phyloP scores from a whole-genome alignment of 2,888 invertebrate genomes.

The Lasioglossum figueresi region DNA sequence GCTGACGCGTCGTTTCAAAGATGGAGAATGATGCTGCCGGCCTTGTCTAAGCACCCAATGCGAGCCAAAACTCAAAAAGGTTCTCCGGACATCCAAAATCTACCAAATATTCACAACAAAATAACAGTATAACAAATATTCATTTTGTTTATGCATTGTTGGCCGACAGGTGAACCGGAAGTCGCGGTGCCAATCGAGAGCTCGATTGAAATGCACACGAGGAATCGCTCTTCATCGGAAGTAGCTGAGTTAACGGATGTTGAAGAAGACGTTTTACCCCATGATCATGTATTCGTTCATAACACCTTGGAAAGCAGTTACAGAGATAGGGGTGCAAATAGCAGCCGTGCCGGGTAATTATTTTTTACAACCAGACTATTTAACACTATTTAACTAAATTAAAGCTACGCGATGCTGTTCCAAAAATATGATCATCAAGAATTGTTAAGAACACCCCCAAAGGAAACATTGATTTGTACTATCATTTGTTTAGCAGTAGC shows the following conservation, averaged over 20 bases:
- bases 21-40: slow-evolving; percentile 89
- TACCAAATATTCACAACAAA: not conserved
- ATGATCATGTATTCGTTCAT: slow-evolving; percentile 58
- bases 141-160: not conserved
- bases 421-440: not conserved
- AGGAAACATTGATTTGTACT: too few relatives aligned
- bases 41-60: slow-evolving; percentile 75
- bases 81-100: not conserved
- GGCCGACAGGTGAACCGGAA: slow-evolving; percentile 25
- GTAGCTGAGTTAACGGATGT: slow-evolving; percentile 73
- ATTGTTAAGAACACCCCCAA: too few relatives aligned
- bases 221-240: slow-evolving; percentile 77
- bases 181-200: slow-evolving; percentile 30
- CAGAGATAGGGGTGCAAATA: slow-evolving; percentile 15
- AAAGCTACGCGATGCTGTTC: not conserved
- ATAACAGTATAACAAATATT: not conserved
- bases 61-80: slow-evolving; percentile 27
- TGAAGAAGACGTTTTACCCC: slow-evolving; percentile 73
- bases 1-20: slow-evolving; percentile 87
- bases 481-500: too few relatives aligned
- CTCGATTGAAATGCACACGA: slow-evolving; percentile 33
- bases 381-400: not conserved
- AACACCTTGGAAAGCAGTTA: slow-evolving; percentile 17
- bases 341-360: slow-evolving; percentile 34
- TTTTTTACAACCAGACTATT: not conserved